Base-by-base conservation (phyloP, 1,140 invertebrate genomes). In the Parapsyche elsis region DNA sequence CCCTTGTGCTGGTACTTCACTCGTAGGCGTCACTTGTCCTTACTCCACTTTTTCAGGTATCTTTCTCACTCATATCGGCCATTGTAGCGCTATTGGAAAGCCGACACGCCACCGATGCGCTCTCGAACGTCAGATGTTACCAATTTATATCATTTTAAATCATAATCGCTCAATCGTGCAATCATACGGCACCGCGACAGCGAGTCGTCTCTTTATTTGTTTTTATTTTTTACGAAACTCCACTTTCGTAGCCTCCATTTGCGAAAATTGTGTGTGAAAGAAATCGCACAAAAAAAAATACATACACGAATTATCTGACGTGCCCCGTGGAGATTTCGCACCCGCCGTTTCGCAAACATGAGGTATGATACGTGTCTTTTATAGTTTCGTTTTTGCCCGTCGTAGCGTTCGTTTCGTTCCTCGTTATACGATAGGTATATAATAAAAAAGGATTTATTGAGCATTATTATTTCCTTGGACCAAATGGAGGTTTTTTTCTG, bases 11-110 rank as follows among this genome's bases (percentile, higher is more conserved):
- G 14, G 70, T 71, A 46, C 70, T 49, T 19, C 71, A 75, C 71
- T 75, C 24, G 21, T 75, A 44, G 23, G 46, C 53, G 75, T 64
- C 75, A 61, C 75, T 76, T 76, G 75, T 76, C 75, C 75, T 76
- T 76, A 59, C 75, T 76, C 75, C 75, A 76, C 21, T 76, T 76
- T 76, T 76, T 0, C 24, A 61, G 24, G 10, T 12, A 2, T 53
- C 30, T 53, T 12, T 53, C 49, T 53, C 49, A 5, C 57, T 14
- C 19, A 64, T 30, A 26, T 61, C 49, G 44, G 16, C 44, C 70
- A 71, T 71, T 71, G 70, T 71, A n/a, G 0, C 5, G 26, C 73
- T 10, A 30, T 23, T 30, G 73, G 16, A 59, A 59, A 61, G 75
- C 24, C 75, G 49, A 64, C 26, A 76, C 57, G 12, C 30, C 30